A percentile compares a stretch with the other conserved stretches of the same genome.
Evolutionary conservation across 2,888 invertebrate species (phyloP).

Genomic region (Dynastes grantii): DNA sequence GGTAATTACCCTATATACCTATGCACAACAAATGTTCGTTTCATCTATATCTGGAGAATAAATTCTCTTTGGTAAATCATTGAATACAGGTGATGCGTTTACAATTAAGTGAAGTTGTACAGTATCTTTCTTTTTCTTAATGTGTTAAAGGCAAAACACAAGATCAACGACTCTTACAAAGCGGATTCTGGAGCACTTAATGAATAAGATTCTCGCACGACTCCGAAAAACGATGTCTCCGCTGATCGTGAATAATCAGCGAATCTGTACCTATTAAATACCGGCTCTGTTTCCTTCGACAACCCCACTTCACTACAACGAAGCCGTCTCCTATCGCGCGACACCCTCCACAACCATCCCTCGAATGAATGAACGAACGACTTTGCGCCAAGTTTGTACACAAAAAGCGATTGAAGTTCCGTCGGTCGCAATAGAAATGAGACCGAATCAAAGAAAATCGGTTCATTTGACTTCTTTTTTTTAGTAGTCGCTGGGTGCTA

Average conservation of each 20-base stretch:
- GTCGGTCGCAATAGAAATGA: slow-evolving; percentile 62
- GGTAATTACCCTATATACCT: too few species aligned
- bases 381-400: slow-evolving; percentile 66
- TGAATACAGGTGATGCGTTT: too few species aligned
- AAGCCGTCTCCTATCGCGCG: slow-evolving; percentile 3
- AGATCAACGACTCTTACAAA: neutral
- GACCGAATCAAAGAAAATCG: slow-evolving; percentile 65
- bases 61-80: too few species aligned
- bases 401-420: slow-evolving; percentile 64
- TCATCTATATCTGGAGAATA: too few species aligned
- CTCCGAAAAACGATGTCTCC: neutral
- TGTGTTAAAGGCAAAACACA: neutral
- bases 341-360: neutral
- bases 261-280: slow-evolving; percentile 65
- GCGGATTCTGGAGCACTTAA: slow-evolving; percentile 5
- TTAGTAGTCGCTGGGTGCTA: neutral
- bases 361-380: slow-evolving; percentile 61
- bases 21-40: too few species aligned
- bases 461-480: slow-evolving; percentile 64
- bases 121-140: too few species aligned
- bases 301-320: slow-evolving; percentile 8
- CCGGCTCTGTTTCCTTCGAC: slow-evolving; percentile 50
- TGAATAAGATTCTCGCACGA: slow-evolving; percentile 36
- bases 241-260: slow-evolving; percentile 57
- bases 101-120: too few species aligned